phyloP scores from a whole-genome alignment of 2,888 invertebrate species.

The Sepiola atlantica region DNA sequence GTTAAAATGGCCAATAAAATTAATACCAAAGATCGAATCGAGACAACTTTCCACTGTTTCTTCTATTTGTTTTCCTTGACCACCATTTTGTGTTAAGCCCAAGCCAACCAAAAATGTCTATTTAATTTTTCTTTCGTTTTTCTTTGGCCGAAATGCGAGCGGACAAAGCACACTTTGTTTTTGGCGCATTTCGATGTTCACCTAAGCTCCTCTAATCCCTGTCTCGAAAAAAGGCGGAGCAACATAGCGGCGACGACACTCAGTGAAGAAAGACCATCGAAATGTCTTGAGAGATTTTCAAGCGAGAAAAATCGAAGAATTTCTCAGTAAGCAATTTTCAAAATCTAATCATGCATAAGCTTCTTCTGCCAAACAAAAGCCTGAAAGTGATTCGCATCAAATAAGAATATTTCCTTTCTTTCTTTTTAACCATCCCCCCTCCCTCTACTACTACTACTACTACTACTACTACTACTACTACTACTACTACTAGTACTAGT shows the following conservation, averaged over 20 bases:
- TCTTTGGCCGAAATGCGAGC: not conserved
- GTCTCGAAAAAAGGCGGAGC: not conserved
- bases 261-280: not conserved
- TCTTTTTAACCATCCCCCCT: too few species aligned
- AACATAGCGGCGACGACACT: not conserved
- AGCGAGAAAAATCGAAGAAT: not conserved
- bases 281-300: not conserved
- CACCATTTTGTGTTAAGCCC: not conserved
- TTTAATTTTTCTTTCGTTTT: not conserved
- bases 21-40: not conserved
- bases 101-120: not conserved
- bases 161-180: not conserved
- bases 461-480: too few species aligned
- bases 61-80: not conserved
- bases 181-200: not conserved
- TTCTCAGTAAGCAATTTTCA: not conserved
- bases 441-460: too few species aligned
- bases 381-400: not conserved
- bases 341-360: not conserved
- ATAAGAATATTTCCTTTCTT: too few species aligned
- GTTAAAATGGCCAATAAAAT: not conserved
- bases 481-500: too few species aligned
- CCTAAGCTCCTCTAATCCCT: not conserved
- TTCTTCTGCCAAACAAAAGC: not conserved
- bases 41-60: not conserved